A percentile compares a stretch with the other conserved stretches of the same genome.
Evolutionary conservation across 2,113 vertebrate species (phyloP).

Genomic region (Dasyprocta punctata): DNA sequence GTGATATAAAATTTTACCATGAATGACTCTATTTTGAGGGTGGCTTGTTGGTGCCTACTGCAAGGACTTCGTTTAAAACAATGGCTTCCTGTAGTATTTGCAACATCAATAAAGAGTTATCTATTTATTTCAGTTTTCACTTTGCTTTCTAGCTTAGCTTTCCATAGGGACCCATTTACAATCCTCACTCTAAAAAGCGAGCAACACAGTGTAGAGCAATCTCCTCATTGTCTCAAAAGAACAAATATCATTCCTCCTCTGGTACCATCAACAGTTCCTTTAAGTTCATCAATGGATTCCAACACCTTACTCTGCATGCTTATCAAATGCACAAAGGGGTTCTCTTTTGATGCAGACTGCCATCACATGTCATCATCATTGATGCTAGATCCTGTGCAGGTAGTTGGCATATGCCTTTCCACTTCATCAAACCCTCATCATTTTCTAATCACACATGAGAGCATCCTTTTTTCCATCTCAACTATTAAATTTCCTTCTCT

Average conservation of each 20-base stretch:
- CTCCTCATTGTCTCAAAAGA: background rate
- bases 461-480: slow-evolving; percentile 46
- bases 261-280: background rate
- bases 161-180: background rate
- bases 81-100: background rate
- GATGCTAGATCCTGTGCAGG: background rate
- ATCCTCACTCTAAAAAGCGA: background rate
- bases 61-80: background rate
- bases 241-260: background rate
- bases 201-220: background rate
- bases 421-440: slow-evolving; percentile 59
- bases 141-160: slow-evolving; percentile 19
- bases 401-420: slow-evolving; percentile 32
- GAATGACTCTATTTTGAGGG: background rate
- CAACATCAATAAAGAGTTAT: background rate
- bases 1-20: background rate
- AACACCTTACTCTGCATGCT: background rate
- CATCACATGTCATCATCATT: background rate
- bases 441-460: slow-evolving; percentile 64
- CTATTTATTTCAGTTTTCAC: background rate
- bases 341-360: background rate
- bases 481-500: slow-evolving; percentile 52
- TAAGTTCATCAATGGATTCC: slow-evolving; percentile 8
- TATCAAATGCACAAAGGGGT: background rate
- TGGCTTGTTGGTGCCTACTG: no score